Conservation (phyloP, 2,888 invertebrate genomes). For the Enchytraeus crypticus region DNA sequence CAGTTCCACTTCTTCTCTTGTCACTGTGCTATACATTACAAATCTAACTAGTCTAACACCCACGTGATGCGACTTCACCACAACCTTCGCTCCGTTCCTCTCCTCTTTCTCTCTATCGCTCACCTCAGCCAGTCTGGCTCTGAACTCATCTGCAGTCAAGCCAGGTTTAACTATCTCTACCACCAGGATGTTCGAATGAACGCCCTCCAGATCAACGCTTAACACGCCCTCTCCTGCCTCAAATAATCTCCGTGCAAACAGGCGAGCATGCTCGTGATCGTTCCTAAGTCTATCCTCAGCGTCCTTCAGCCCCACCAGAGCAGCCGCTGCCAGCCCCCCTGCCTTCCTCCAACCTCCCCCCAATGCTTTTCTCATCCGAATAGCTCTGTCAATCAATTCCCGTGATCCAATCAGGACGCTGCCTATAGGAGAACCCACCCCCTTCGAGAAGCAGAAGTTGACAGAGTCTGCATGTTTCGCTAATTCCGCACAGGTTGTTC, state of each 20-base stretch:
- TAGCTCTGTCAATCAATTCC: slow-evolving; percentile 56
- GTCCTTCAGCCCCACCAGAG: slow-evolving; percentile 67
- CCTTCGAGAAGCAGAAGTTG: slow-evolving; percentile 79
- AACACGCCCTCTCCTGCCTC: slow-evolving; percentile 10
- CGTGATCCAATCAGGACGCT: slow-evolving; percentile 66
- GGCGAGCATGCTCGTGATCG: slow-evolving; percentile 58
- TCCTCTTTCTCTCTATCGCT: neutral
- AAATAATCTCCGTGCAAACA: slow-evolving; percentile 11
- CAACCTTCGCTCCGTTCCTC: neutral
- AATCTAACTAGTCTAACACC: neutral
- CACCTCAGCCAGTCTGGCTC: slow-evolving; percentile 16
- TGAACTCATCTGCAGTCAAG: slow-evolving; percentile 13
- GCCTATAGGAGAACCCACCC: slow-evolving; percentile 80
- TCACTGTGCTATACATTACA: neutral
- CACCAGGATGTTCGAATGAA: slow-evolving; percentile 25
- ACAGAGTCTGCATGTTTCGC: slow-evolving; percentile 69
- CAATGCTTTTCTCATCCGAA: slow-evolving; percentile 70
- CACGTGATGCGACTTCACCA: neutral
- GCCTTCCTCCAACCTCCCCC: slow-evolving; percentile 91
- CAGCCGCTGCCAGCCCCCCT: slow-evolving; percentile 83
- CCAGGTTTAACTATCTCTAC: slow-evolving; percentile 16
- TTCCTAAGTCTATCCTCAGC: slow-evolving; percentile 61
- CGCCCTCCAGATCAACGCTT: slow-evolving; percentile 16
- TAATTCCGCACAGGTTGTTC: slow-evolving; percentile 59
- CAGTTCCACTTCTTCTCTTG: neutral